Evolutionary conservation across 1,140 invertebrate species (phyloP).

Genomic region (Archegozetes longisetosus): DNA sequence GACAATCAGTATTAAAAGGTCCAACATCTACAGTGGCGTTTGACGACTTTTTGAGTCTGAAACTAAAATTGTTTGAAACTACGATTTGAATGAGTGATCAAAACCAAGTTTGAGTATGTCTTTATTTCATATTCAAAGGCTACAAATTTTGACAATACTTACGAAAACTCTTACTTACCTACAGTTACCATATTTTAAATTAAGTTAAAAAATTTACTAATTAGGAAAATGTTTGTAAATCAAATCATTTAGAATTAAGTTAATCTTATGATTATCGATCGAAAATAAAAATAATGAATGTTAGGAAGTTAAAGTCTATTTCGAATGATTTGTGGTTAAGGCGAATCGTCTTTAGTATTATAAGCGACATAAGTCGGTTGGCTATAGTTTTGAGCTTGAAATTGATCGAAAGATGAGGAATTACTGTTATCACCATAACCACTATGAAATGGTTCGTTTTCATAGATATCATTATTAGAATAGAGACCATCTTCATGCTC

Average conservation of each 20-base stretch:
- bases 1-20: no score
- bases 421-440: background rate
- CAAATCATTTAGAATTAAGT: background rate
- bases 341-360: background rate
- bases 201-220: background rate
- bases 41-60: no score
- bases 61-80: no score
- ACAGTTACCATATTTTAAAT: no score
- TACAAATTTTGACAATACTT: background rate
- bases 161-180: no score
- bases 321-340: background rate
- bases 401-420: background rate
- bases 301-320: background rate
- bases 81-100: no score
- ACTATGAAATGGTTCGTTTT: background rate
- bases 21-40: no score
- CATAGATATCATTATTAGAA: background rate
- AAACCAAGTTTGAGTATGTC: no score
- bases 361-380: conserved; percentile 6
- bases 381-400: background rate
- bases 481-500: background rate
- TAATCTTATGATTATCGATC: background rate
- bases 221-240: background rate
- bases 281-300: background rate
- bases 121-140: no score